Evolutionary conservation across 2,797 vertebrate species (phyloP), one percentile per base, ranked within the genome.

Genomic region (Xenentodon cancila): DNA sequence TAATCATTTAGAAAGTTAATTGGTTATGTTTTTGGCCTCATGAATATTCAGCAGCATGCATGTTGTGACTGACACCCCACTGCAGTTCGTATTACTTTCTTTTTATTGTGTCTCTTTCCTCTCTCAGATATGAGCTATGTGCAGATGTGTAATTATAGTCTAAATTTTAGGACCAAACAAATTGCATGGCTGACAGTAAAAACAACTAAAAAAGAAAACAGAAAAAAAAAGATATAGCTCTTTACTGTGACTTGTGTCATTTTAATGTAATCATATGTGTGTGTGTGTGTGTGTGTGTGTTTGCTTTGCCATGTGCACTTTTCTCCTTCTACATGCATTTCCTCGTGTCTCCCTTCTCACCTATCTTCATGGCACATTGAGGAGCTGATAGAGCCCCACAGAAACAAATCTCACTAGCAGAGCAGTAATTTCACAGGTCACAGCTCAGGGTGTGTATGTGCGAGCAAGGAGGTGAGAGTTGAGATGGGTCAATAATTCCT

Each of bases 1-100:
- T 89, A 92, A 93, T 93, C 84, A 90, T 92, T 91, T 83, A 91
- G 88, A 85, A 80, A 81, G 85, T 89, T 93, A 93, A 94, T 93
- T 93, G 91, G 90, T 84, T 91, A 90, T 86, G 85, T 89, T 91
- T 88, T 91, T 88, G 77, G 70, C 46, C 22, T 85, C 85, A 91
- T 94, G 89, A 90, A 94, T 94, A 94, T 94, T 92, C 89, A 93
- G 53, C 45, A 71, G 68, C 46, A 42, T 63, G 72, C 81, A 79
- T 80, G 85, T 89, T 86, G 91, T 79, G 54, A 82, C 81, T 77
- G 80, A 81, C 70, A 85, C 84, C 76, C 70, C 68, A 69, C 62
- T 52, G 55, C 75, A 78, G 87, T 86, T 88, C 80, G 73, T 82
- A 77, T 89, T 86, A 67, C 73, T 73, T 81, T 79, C 68, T 54